These are phyloP conservation scores for Antheraea assamensis DNA, from an alignment of 2,888 invertebrate species.

Conservation along the genomic window DNA sequence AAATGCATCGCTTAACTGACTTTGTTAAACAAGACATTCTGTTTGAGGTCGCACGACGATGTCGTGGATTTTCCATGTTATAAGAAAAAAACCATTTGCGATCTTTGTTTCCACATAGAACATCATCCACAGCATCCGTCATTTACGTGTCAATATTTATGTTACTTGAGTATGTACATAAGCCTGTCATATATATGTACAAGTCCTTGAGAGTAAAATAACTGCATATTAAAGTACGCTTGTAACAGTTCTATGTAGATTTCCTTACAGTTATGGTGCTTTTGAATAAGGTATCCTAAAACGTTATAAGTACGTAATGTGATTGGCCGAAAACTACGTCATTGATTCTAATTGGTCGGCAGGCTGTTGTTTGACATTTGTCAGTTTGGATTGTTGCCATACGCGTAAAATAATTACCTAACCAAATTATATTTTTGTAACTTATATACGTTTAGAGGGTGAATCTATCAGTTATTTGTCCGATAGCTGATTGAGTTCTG, in stretches of 20 bases:
- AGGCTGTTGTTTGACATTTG: too few relatives aligned
- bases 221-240: background rate
- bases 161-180: constrained; percentile 9
- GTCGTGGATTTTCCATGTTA: background rate
- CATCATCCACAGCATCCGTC: background rate
- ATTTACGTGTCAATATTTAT: constrained; percentile 8
- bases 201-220: background rate
- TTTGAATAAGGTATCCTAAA: too few relatives aligned
- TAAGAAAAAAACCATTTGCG: constrained; percentile 1
- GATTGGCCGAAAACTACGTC: too few relatives aligned
- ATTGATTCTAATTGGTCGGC: too few relatives aligned
- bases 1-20: background rate
- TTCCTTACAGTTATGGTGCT: too few relatives aligned
- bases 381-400: too few relatives aligned
- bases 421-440: too few relatives aligned
- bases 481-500: too few relatives aligned
- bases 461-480: too few relatives aligned
- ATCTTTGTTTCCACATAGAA: constrained; percentile 2
- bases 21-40: background rate
- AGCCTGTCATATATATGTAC: background rate
- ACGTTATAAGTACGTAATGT: too few relatives aligned
- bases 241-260: background rate
- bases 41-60: background rate
- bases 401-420: too few relatives aligned
- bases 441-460: too few relatives aligned